Conservation (phyloP, 1,140 invertebrate species). For the Atta cephalotes region DNA sequence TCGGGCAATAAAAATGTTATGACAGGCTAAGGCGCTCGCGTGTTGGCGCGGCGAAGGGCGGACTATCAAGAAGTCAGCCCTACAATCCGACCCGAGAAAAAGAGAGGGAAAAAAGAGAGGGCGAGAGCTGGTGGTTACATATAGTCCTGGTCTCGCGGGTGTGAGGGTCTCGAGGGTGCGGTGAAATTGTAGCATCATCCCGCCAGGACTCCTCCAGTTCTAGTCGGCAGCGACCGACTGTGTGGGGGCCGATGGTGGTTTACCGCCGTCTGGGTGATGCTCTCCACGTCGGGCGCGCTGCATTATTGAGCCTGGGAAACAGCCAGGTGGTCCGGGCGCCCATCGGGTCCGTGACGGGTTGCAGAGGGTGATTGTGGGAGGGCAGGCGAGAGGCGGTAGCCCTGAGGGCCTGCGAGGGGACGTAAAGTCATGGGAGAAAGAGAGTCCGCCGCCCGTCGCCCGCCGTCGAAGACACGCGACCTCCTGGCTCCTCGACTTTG, state of each 20-base stretch:
- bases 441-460: conserved; percentile 22
- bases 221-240: conserved; percentile 27
- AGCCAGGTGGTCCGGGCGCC: conserved; percentile 79
- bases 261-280: conserved; percentile 75
- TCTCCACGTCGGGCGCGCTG: conserved; percentile 77
- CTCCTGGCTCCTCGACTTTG: conserved; percentile 56
- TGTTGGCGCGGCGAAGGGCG: conserved; percentile 9
- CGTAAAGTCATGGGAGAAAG: conserved; percentile 37
- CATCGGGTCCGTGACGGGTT: conserved; percentile 72
- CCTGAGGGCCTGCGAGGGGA: conserved; percentile 50
- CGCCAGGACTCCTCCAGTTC: background rate
- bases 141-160: background rate
- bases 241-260: conserved; percentile 62
- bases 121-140: conserved; percentile 55
- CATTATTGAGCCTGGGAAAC: conserved; percentile 84
- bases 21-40: conserved; percentile 65
- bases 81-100: conserved; percentile 57
- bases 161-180: conserved; percentile 24
- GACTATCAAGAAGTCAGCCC: conserved; percentile 69
- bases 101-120: conserved; percentile 46
- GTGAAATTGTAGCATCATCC: conserved; percentile 43
- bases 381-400: conserved; percentile 28
- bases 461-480: conserved; percentile 57
- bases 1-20: conserved; percentile 76
- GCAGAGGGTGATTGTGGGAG: conserved; percentile 22